Conservation (phyloP, 1,140 invertebrate genomes). For the Lerema accius region DNA sequence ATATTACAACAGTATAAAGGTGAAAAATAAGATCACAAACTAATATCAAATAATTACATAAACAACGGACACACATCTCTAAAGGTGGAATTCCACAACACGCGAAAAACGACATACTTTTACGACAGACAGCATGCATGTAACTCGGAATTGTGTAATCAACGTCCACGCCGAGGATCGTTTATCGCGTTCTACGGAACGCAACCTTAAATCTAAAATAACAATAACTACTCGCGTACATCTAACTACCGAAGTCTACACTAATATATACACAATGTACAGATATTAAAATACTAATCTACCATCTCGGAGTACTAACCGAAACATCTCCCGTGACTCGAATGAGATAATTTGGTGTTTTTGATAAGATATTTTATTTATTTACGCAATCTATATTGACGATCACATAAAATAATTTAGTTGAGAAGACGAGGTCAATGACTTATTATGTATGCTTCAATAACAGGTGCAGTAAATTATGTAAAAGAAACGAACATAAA, state of each 20-base stretch:
- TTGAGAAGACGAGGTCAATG: too few relatives aligned
- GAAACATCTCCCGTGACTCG: too few relatives aligned
- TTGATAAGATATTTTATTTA: too few relatives aligned
- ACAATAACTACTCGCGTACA: slow-evolving; percentile 57
- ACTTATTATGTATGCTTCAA: slow-evolving; percentile 48
- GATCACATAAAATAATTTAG: too few relatives aligned
- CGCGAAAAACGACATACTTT: too few relatives aligned
- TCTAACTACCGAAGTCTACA: slow-evolving; percentile 55
- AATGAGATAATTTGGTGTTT: not conserved
- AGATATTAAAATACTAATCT: slow-evolving; percentile 34
- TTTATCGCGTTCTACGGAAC: too few relatives aligned
- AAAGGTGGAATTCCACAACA: too few relatives aligned
- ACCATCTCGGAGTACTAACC: slow-evolving; percentile 14
- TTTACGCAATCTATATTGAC: too few relatives aligned
- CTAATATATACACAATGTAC: slow-evolving; percentile 70
- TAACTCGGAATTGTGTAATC: too few relatives aligned
- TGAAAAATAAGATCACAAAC: slow-evolving; percentile 40
- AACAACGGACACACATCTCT: slow-evolving; percentile 46
- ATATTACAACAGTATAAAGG: slow-evolving; percentile 26
- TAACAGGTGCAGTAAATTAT: slow-evolving; percentile 56
- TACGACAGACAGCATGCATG: too few relatives aligned
- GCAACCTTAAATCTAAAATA: slow-evolving; percentile 50
- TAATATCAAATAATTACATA: slow-evolving; percentile 39
- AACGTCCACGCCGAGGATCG: too few relatives aligned
- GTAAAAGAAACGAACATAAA: too few relatives aligned